These are phyloP conservation scores for Philopotamus ludificatus DNA, from an alignment of 1,140 invertebrate species.

Conservation along the genomic window DNA sequence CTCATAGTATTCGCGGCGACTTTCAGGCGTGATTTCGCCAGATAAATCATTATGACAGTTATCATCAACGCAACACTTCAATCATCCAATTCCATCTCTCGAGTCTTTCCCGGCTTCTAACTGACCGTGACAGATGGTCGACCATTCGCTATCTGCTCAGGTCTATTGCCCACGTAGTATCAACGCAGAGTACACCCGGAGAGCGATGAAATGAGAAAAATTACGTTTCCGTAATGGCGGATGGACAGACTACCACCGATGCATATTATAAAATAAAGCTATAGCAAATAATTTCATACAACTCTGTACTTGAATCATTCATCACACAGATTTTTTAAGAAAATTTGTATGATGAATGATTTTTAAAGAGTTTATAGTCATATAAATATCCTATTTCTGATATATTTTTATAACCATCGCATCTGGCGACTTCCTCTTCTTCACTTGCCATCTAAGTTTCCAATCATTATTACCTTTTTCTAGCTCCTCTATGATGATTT, in stretches of 20 bases:
- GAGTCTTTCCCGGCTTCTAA: conserved; percentile 30
- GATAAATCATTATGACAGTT: conserved; percentile 42
- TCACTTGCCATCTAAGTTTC: too few species aligned
- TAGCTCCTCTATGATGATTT: too few species aligned
- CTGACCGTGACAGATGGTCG: conserved; percentile 40
- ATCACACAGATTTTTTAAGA: too few species aligned
- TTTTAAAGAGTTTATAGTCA: too few species aligned
- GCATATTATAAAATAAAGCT: too few species aligned
- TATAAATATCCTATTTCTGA: too few species aligned
- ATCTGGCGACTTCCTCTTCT: too few species aligned
- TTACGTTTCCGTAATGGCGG: conserved; percentile 18
- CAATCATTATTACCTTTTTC: too few species aligned
- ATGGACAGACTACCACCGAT: conserved; percentile 3
- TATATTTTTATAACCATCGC: too few species aligned
- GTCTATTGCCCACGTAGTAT: conserved; percentile 1
- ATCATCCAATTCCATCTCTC: conserved; percentile 41
- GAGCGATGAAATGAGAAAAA: conserved; percentile 24
- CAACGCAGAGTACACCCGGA: background rate
- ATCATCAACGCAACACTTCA: conserved; percentile 41
- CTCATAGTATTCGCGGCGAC: conserved; percentile 18
- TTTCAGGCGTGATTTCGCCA: conserved; percentile 33
- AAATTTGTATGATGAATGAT: too few species aligned
- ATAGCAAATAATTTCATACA: too few species aligned
- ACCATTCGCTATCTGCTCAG: conserved; percentile 22
- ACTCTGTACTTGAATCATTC: too few species aligned